Percentiles rank a stretch among this genome's conserved stretches.
phyloP scores from a whole-genome alignment of 2,797 vertebrate genomes.

The Eupleurogrammus muticus region DNA sequence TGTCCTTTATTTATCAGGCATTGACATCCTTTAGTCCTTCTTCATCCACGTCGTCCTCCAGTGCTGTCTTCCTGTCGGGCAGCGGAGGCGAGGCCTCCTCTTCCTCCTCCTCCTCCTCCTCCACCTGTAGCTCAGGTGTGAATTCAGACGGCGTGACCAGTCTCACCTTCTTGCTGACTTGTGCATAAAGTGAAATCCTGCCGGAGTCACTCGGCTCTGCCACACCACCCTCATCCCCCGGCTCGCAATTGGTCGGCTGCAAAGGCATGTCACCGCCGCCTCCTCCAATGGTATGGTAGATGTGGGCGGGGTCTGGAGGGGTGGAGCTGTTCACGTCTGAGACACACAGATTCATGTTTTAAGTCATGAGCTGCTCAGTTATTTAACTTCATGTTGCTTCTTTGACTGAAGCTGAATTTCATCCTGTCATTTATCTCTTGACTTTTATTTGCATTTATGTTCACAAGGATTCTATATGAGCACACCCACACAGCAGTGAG shows the following conservation, averaged over 20 bases:
- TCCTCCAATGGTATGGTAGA: conserved; percentile 20
- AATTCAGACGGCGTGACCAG: conserved; percentile 5
- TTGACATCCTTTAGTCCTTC: neutral
- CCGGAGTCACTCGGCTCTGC: neutral
- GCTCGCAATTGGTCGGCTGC: conserved; percentile 2
- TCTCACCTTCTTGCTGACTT: conserved; percentile 54
- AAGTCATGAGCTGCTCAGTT: too few relatives aligned
- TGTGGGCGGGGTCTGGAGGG: conserved; percentile 9
- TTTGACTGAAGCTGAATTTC: too few relatives aligned
- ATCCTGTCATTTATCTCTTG: too few relatives aligned
- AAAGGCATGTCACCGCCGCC: fast-evolving
- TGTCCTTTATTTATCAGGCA: neutral
- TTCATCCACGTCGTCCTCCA: conserved; percentile 23
- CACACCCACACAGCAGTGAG: neutral
- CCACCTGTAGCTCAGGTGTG: conserved; percentile 21
- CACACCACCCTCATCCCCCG: neutral
- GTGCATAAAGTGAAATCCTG: conserved; percentile 39
- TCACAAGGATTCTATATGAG: neutral
- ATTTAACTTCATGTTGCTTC: too few relatives aligned
- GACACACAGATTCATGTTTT: neutral
- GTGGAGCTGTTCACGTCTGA: conserved; percentile 13
- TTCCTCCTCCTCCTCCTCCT: conserved; percentile 29
- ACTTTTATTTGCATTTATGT: too few relatives aligned
- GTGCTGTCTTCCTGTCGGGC: conserved; percentile 32
- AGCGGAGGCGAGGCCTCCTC: conserved; percentile 47